phyloP scores from a whole-genome alignment of 2,888 invertebrate genomes.

The Leptogaster cylindrica region DNA sequence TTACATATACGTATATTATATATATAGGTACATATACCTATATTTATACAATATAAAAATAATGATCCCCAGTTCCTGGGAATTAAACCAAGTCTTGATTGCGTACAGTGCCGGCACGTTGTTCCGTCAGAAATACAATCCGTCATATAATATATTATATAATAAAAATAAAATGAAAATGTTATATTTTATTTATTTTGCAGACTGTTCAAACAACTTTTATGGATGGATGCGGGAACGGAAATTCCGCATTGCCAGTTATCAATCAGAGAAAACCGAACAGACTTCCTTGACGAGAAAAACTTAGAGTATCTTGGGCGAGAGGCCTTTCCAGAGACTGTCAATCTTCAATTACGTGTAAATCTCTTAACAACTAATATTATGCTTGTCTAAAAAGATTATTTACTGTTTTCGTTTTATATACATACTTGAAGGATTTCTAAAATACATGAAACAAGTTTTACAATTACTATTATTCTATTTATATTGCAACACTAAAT shows the following conservation, averaged over 20 bases:
- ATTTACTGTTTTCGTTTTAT: background rate
- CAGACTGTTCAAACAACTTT: constrained; percentile 52
- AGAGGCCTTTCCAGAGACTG: constrained; percentile 45
- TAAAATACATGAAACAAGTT: no score
- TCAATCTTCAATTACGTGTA: constrained; percentile 40
- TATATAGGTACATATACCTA: no score
- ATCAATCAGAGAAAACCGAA: constrained; percentile 43
- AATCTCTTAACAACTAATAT: constrained; percentile 34
- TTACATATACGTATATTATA: no score
- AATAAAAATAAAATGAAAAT: background rate
- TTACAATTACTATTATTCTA: no score
- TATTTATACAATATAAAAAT: background rate
- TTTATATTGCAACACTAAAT: background rate
- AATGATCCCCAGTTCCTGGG: background rate
- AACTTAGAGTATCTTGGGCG: constrained; percentile 48
- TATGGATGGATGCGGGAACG: constrained; percentile 50
- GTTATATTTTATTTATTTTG: background rate
- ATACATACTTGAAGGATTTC: background rate
- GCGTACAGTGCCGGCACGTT: no score
- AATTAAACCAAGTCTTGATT: no score
- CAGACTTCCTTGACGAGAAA: constrained; percentile 47
- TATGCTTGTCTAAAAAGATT: background rate
- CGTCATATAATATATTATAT: no score
- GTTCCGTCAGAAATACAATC: no score
- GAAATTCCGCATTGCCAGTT: constrained; percentile 45